Evolutionary conservation across 2,113 vertebrate species (phyloP), one percentile per base, ranked within the genome.

Genomic region (Ictalurus furcatus): DNA sequence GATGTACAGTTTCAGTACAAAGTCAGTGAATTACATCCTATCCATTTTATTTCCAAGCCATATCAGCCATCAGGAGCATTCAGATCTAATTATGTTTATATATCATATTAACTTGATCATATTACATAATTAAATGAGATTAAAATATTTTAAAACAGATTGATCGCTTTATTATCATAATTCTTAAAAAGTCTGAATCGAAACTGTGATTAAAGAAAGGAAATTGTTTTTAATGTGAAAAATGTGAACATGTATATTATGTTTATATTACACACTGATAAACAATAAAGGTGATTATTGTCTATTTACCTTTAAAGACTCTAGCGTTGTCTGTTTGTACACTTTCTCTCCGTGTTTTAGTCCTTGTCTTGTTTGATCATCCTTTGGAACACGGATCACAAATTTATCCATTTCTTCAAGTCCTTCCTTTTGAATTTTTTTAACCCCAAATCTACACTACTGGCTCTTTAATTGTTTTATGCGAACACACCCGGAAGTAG

Each of bases 291-390:
- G 19, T 13, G 17, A 59, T 58, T 12, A 8, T 4, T 59, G 4
- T 65, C 14, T 5, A 40, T 96, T 96, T 95, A 98, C 98, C 96
- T 97, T 96, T 84, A 99, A 93, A 80, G 98, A 98, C 87, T 98
- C 97, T 71, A 99, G 96, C 0, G 98, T 98, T 9, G 96, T 94
- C 94, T 99, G 98, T 61, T 94, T 97, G 93, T 96, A 98, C 56
- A 94, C 91, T 89, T 95, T 97, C 81, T 92, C 94, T 59, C 84
- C 25, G 87, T 34, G 78, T 73, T 92, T 93, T 61, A 90, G 52
- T 92, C 93, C 90, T 80, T 71, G 80, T 21, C 93, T 94, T 54
- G 93, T 92, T 6, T 93, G 82, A 37, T 95, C 94, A 11, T 69
- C 84, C 44, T 95, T 96, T 3, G 96, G 89, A 14, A 94, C 90